Conservation (phyloP, 1,140 invertebrate genomes). For the Adoxophyes honmai region DNA sequence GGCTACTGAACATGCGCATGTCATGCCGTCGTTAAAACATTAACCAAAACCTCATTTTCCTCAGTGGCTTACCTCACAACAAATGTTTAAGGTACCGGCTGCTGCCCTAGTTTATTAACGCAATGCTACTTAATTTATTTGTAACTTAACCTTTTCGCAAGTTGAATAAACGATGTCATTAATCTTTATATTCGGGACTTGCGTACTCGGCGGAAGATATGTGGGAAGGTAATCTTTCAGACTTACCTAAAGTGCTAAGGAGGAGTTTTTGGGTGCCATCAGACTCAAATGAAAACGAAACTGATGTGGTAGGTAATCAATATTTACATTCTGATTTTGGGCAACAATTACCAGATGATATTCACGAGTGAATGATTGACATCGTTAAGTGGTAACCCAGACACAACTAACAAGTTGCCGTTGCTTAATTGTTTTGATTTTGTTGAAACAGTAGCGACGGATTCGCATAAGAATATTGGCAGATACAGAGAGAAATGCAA, state of each 20-base stretch:
- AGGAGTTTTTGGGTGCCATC: conserved; percentile 4
- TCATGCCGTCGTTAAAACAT: neutral
- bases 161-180: conserved; percentile 14
- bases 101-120: conserved; percentile 14
- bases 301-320: conserved; percentile 3
- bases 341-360: neutral
- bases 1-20: conserved; percentile 1
- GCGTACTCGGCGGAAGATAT: conserved; percentile 7
- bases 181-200: conserved; percentile 14
- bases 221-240: conserved; percentile 13
- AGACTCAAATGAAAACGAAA: neutral
- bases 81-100: neutral
- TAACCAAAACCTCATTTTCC: neutral
- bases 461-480: conserved; percentile 28
- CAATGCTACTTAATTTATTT: conserved; percentile 10
- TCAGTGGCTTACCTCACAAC: neutral
- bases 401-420: too few relatives aligned
- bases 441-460: conserved; percentile 23
- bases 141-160: conserved; percentile 15
- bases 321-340: neutral
- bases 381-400: neutral
- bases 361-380: neutral
- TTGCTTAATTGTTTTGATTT: conserved; percentile 15
- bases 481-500: conserved; percentile 60
- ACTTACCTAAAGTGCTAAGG: conserved; percentile 11